A percentile compares a stretch with the other conserved stretches of the same genome.
These are phyloP conservation scores for Varanus salvator DNA, from an alignment of 2,113 vertebrate genomes.

Conservation along the genomic window DNA sequence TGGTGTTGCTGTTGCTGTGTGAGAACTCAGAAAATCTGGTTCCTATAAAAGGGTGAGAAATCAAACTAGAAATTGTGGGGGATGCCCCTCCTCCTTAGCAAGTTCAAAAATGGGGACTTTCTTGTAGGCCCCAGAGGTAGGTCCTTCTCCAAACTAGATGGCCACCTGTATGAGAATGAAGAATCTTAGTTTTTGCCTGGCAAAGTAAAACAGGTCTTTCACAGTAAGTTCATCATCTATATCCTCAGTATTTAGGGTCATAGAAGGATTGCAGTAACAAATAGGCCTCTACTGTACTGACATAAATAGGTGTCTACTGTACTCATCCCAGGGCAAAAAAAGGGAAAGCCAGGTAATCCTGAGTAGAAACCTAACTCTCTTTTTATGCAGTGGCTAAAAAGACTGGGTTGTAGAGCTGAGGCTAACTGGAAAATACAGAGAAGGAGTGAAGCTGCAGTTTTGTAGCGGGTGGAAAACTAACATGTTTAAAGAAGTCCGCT, in stretches of 20 bases:
- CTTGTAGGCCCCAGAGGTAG: too few relatives aligned
- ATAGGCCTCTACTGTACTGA: neutral
- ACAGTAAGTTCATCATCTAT: slow-evolving; percentile 3
- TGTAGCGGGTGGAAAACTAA: neutral
- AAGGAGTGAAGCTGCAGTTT: neutral
- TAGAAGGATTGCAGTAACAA: neutral
- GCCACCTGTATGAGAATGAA: too few relatives aligned
- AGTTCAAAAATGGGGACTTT: too few relatives aligned
- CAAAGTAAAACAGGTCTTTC: neutral
- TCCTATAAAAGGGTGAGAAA: too few relatives aligned
- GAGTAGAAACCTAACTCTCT: neutral
- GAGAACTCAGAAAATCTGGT: too few relatives aligned
- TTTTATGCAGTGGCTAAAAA: neutral
- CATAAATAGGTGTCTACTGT: neutral
- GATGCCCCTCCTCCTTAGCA: too few relatives aligned
- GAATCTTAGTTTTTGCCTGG: neutral
- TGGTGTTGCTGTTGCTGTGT: too few relatives aligned
- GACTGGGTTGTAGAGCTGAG: neutral
- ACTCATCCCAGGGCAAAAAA: neutral
- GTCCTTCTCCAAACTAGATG: too few relatives aligned
- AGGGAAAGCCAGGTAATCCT: neutral
- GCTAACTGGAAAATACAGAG: neutral
- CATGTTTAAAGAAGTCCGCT: neutral
- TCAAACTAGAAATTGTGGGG: too few relatives aligned
- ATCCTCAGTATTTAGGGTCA: neutral